Base-by-base conservation (phyloP, 2,113 vertebrate genomes). In the Spermophilus dauricus region DNA sequence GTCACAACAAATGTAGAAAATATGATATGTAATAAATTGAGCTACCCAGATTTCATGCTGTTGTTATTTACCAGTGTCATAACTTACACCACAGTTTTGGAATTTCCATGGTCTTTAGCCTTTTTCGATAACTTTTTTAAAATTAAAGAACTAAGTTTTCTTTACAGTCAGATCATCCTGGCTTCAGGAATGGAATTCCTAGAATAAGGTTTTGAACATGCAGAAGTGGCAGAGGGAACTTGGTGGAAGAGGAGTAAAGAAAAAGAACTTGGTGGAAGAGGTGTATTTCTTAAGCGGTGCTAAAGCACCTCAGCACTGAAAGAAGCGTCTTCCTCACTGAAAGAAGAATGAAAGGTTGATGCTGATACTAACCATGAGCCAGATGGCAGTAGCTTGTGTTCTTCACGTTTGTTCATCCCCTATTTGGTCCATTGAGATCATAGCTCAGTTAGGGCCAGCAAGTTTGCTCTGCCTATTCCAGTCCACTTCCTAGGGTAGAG, bases 81-180 rank as follows among this genome's bases (percentile, higher is more conserved):
- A 42, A 86, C 17, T 75, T 95, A n/a, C 7, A 78, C 12, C 42
- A 73, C 11, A 78, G 39, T 56, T 48, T 20, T 82, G 16, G 89
- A 63, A 80, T 94, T 84, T 92, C 90, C 51, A 67, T 34, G 17
- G 22, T 45, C 30, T 34, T 92, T 91, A 89, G 89, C 61, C 32
- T 70, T 83, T 86, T 86, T 67, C 17, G 87, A 30, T 95, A 39
- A 76, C 48, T 58, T 88, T 51, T 86, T 73, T 24, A 75, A 9
- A 53, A 86, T 63, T 70, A 73, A 84, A 89, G 67, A 81, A 75
- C 48, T 75, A 30, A 20, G 32, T 85, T 94, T 96, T 96, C 85
- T 70, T 94, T 96, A 72, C 34, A 65, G 8, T 92, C 83, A 86
- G 63, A 70, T 73, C 37, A 88, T 88, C 39, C 37, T 12, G 14